Evolutionary conservation across 1,140 invertebrate genomes (phyloP).

Genomic region (Papilio helenus): DNA sequence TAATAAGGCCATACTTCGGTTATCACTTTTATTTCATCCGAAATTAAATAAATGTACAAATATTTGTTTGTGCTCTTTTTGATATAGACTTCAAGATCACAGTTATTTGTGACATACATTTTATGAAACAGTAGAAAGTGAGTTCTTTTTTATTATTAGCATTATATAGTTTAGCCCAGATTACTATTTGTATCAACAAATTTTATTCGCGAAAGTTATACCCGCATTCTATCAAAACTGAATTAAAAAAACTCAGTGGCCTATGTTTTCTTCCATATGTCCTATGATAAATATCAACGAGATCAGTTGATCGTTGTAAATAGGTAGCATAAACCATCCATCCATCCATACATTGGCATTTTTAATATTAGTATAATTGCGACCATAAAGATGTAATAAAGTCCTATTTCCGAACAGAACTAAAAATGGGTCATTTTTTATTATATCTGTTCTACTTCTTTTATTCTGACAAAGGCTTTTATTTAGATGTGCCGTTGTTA

Average conservation of each 20-base stretch:
- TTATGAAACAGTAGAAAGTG: background rate
- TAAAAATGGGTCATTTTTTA: background rate
- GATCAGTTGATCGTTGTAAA: too few relatives aligned
- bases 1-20: background rate
- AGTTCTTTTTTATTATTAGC: background rate
- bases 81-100: background rate
- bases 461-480: conserved; percentile 1
- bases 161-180: background rate
- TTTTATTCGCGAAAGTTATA: background rate
- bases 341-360: too few relatives aligned
- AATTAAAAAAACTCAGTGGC: background rate
- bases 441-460: background rate
- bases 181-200: background rate
- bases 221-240: background rate
- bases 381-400: background rate
- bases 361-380: too few relatives aligned
- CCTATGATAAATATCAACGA: too few relatives aligned
- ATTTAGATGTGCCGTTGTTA: background rate
- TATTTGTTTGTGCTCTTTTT: conserved; percentile 3
- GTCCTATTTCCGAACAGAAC: background rate
- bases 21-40: background rate
- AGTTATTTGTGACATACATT: background rate
- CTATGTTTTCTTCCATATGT: background rate
- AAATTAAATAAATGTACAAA: conserved; percentile 36
- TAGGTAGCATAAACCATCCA: too few relatives aligned